These are phyloP conservation scores for Antitype chi DNA, from an alignment of 2,888 invertebrate genomes.

Conservation along the genomic window DNA sequence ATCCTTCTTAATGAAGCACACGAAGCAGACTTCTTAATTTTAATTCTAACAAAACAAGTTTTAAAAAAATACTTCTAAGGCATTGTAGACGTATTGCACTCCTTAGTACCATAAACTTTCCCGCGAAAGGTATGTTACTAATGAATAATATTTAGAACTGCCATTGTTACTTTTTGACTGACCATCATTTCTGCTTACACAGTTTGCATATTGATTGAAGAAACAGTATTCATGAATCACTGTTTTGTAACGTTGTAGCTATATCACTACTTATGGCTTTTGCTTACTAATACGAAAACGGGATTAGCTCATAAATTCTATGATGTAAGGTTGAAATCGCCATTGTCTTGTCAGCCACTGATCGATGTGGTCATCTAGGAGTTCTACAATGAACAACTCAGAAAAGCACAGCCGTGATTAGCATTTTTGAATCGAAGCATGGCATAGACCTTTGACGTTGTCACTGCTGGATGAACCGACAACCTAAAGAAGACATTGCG, in stretches of 20 bases:
- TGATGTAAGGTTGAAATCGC: conserved; percentile 30
- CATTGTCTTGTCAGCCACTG: not conserved
- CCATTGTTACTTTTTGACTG: conserved; percentile 17
- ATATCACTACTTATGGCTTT: conserved; percentile 1
- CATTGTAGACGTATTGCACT: too few species aligned
- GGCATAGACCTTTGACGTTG: not conserved
- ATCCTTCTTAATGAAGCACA: not conserved
- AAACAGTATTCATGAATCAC: conserved; percentile 14
- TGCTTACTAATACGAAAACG: conserved; percentile 25
- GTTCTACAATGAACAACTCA: not conserved
- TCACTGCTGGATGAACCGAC: not conserved
- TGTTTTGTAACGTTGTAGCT: conserved; percentile 30
- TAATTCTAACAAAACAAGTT: too few species aligned
- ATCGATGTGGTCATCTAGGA: not conserved
- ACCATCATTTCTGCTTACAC: conserved; percentile 14
- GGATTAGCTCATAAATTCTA: conserved; percentile 23
- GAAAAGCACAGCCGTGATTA: not conserved
- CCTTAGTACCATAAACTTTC: not conserved
- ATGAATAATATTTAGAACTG: conserved; percentile 16
- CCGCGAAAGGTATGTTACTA: not conserved
- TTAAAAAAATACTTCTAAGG: not conserved
- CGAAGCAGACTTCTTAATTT: not conserved
- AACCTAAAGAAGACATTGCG: not conserved
- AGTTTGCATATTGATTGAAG: conserved; percentile 22
- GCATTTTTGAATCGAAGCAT: not conserved